Evolutionary conservation across 2,888 invertebrate species (phyloP), one percentile per base, ranked within the genome.

Genomic region (Acronicta leporina): DNA sequence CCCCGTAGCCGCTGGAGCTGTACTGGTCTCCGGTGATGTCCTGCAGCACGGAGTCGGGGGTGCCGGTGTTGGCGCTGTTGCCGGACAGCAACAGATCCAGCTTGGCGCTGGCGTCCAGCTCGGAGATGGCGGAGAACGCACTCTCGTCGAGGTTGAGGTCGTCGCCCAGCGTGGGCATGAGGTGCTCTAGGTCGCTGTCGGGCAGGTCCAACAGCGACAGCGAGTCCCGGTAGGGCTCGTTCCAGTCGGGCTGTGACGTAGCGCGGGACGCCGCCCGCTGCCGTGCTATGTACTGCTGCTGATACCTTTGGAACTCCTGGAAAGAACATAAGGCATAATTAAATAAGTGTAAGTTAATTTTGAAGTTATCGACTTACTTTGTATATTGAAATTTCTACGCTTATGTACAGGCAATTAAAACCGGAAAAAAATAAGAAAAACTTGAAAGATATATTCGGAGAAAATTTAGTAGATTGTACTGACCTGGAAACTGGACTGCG

Each of bases 171-270:
- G 95, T 95, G 14, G 96, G 96, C 82, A 96, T 89, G 75, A 97
- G 89, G 77, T 96, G 96, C 79, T 96, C 96, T 56, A 96, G 92
- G 84, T 96, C 96, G 63, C 92, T 87, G 79, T 94, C 94, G 2
- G 94, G 91, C 38, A 94, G 82, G 63, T 94, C 94, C 1, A 91
- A 88, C n/a, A 94, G 84, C 10, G 90, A 80, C 11, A 92, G 80
- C 2, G 88, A 85, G 87, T 94, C 94, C 87, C 92, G 91, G 86
- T 92, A 93, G 0, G 93, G 90, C 74, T 93, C 93, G 90, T 90
- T 88, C 95, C 94, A 91, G 87, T 95, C 87, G n/a, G 92, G 83
- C 78, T 89, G 79, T 65, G 89, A 77, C 70, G 86, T 81, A 41
- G 86, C 84, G 13, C 88, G 86, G n/a, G 91, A 87, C 33, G 94